Evolutionary conservation across 2,888 invertebrate genomes (phyloP), one percentile per base, ranked within the genome.

Genomic region (Amblyteles armatorius): DNA sequence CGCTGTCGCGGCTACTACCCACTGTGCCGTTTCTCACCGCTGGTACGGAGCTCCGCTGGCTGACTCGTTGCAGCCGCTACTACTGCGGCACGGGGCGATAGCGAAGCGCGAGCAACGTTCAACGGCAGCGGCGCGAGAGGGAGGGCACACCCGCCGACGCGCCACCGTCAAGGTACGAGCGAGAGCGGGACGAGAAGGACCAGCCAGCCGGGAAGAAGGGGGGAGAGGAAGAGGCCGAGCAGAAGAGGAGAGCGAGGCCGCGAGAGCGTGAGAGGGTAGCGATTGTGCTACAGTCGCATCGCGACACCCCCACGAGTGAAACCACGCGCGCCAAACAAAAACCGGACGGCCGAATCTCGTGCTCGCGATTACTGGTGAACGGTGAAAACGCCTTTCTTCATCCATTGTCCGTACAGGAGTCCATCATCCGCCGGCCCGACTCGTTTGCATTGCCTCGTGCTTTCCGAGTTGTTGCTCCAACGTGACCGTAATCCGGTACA

Each of bases 251-350:
- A 84, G 76, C 26, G 71, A 79, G 72, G 83, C 73, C 72, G 82
- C 82, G 85, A 82, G 80, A 91, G 90, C 91, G 87, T 89, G 91
- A 91, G 92, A 92, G 92, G 92, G 90, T 90, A 89, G 92, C 91
- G 92, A 92, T 92, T 92, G 92, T 91, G 92, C 92, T 92, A 93
- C 93, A 93, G 93, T 93, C 93, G 93, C 92, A 91, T 90, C 93
- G 93, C 93, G 93, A 92, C 93, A 92, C 91, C 92, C 91, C 89
- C 90, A 91, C 91, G 92, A 92, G 92, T 88, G 90, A 88, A 91
- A 92, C 89, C 92, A 91, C 91, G 90, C 88, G 92, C 91, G 91
- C 87, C 84, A 67, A 67, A 52, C 13, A 55, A 67, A 19, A 60
- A 57, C 68, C 57, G 26, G 73, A 33, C 26, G 33, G 55, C 55